A percentile compares a stretch with the other conserved stretches of the same genome.
Evolutionary conservation across 1,140 invertebrate genomes (phyloP).

Genomic region (Magallana gigas): DNA sequence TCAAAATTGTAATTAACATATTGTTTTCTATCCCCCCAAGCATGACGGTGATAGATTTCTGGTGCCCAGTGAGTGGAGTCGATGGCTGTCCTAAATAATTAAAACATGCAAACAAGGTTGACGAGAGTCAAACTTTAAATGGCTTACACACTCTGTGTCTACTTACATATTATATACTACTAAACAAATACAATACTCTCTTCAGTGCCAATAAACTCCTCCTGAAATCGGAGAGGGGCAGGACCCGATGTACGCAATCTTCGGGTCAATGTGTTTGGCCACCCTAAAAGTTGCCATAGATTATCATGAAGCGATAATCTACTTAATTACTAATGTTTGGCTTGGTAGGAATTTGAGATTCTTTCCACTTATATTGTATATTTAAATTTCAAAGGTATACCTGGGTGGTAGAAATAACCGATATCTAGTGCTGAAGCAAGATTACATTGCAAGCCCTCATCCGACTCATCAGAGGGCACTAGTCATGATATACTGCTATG

Average conservation of each 20-base stretch:
- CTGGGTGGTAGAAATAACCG: neutral
- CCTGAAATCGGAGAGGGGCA: neutral
- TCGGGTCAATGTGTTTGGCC: neutral
- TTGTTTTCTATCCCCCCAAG: conserved; percentile 15
- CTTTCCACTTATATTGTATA: conserved; percentile 10
- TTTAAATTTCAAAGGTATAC: conserved; percentile 7
- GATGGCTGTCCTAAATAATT: conserved; percentile 18
- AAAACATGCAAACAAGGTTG: conserved; percentile 28
- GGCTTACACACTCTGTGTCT: conserved; percentile 8
- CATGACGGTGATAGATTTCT: conserved; percentile 22
- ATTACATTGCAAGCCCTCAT: neutral
- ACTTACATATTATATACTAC: conserved; percentile 21
- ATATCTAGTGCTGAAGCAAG: too few species aligned
- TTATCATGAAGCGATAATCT: conserved; percentile 31
- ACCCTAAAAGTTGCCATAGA: conserved; percentile 33
- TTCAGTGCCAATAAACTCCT: neutral
- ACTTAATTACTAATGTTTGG: conserved; percentile 20
- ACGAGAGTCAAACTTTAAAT: conserved; percentile 25
- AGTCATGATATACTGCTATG: conserved; percentile 26
- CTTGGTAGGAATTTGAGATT: conserved; percentile 18
- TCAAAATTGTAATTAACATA: conserved; percentile 26
- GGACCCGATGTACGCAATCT: neutral
- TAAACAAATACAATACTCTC: conserved; percentile 38
- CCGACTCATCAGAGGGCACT: neutral
- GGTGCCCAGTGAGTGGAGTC: neutral